Evolutionary conservation across 2,113 vertebrate genomes (phyloP).

Genomic region (Coreoperca whiteheadi): DNA sequence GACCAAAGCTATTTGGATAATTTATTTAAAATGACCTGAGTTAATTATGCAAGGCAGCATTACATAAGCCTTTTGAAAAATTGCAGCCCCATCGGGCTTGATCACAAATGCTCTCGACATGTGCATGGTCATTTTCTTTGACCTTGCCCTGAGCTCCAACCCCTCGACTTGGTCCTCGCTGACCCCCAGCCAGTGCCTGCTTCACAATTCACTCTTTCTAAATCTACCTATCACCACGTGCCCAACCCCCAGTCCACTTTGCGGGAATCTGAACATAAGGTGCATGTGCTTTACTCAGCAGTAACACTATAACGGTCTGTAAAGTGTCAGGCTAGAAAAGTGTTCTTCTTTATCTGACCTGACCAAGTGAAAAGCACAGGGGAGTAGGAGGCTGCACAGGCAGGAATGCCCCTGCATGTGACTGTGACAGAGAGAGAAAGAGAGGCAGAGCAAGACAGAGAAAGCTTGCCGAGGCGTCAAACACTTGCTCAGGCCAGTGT

Average conservation of each 20-base stretch:
- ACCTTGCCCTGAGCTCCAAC: constrained; percentile 76
- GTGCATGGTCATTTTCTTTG: constrained; percentile 34
- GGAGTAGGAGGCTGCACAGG: constrained; percentile 18
- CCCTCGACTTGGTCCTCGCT: constrained; percentile 44
- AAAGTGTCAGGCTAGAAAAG: constrained; percentile 26
- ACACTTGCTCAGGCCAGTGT: constrained; percentile 44
- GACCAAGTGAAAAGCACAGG: constrained; percentile 47
- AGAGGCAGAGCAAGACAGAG: constrained; percentile 3
- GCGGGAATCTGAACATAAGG: constrained; percentile 53
- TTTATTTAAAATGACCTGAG: constrained; percentile 28
- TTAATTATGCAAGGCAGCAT: constrained; percentile 41
- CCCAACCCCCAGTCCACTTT: constrained; percentile 20
- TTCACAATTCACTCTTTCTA: constrained; percentile 77
- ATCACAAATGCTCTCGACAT: constrained; percentile 22
- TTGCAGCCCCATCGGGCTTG: constrained; percentile 8
- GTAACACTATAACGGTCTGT: constrained; percentile 8
- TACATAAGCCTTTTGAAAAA: constrained; percentile 36
- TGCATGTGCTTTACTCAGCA: constrained; percentile 33
- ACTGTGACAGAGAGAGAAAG: constrained; percentile 14
- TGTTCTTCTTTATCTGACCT: constrained; percentile 30
- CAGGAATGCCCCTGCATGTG: constrained; percentile 24
- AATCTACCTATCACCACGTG: constrained; percentile 68
- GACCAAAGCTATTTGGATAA: constrained; percentile 24
- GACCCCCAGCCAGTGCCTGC: constrained; percentile 56
- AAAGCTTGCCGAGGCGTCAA: constrained; percentile 51